phyloP scores from a whole-genome alignment of 2,113 vertebrate species.

The Lipotes vexillifer region DNA sequence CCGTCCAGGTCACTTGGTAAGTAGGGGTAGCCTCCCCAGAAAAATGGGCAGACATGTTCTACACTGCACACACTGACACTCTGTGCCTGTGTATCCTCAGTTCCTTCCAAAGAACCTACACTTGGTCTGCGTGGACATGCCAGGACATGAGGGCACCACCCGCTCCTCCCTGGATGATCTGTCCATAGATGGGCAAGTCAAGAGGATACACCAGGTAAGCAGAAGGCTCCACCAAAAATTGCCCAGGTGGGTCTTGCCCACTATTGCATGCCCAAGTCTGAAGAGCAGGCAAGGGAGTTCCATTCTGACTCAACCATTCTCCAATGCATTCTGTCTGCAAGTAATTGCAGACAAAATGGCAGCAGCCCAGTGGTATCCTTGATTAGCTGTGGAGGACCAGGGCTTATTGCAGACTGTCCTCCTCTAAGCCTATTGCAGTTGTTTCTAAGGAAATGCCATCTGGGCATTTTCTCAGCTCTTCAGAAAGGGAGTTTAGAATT shows the following conservation, averaged over 20 bases:
- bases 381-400: neutral
- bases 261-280: neutral
- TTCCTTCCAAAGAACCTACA: constrained; percentile 89
- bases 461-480: neutral
- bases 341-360: neutral
- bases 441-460: neutral
- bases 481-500: neutral
- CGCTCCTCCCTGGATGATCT: constrained; percentile 89
- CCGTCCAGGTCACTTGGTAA: neutral
- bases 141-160: constrained; percentile 93
- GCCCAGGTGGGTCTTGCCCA: neutral
- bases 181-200: constrained; percentile 91
- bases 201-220: constrained; percentile 92
- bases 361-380: neutral
- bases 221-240: neutral
- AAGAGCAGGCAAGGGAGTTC: neutral
- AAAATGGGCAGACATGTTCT: neutral
- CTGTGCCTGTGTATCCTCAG: constrained; percentile 74
- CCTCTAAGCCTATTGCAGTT: neutral
- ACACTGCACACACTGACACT: neutral
- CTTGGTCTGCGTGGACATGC: constrained; percentile 95
- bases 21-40: neutral
- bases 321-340: neutral
- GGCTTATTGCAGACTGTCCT: neutral
- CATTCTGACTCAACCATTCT: neutral